Base-by-base conservation (phyloP, 2,113 vertebrate species). In the Zosterops lateralis region DNA sequence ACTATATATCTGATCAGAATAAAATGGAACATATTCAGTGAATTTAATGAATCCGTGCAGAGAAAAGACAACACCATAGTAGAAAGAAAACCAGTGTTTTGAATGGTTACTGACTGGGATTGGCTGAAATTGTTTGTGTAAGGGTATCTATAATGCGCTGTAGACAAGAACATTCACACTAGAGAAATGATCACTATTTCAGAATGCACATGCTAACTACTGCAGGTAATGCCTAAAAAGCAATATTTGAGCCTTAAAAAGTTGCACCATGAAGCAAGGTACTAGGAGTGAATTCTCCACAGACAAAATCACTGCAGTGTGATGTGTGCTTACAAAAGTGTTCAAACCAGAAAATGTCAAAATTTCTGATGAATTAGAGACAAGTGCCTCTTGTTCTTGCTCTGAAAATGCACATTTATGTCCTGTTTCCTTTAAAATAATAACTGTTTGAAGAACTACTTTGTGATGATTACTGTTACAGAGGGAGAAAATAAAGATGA, bases 381-480 rank as follows among this genome's bases (percentile, higher is more conserved):
- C 42, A 71, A 60, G 21, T 70, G 17, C 20, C 29, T 67, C 38
- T 54, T 93, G 17, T 32, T 32, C 45, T 60, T 74, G 79, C 54
- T 95, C 87, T 62, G 75, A 93, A 95, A 92, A 47, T 50, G 6
- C 38, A 79, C 16, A 87, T 42, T 81, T 87, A 44, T 26, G 51
- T 82, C 28, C 71, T 32, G 53, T 53, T 96, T 71, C 64, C 42
- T 47, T 89, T 58, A 96, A 96, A 93, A 90, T 79, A 88, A 91
- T 36, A 93, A 91, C 56, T 93, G 83, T 44, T 15, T 44, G 26
- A 95, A 83, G 34, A 93, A 91, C 51, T 93, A 51, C 29, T 86
- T 78, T 91, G 44, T 68, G 42, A 34, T 74, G 26, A 65, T 85
- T 88, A 67, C 32, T 93, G 64, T 67, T 60, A 73, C 2, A 48